Conservation (phyloP, 1,140 invertebrate species). For the Dinoponera quadriceps region DNA sequence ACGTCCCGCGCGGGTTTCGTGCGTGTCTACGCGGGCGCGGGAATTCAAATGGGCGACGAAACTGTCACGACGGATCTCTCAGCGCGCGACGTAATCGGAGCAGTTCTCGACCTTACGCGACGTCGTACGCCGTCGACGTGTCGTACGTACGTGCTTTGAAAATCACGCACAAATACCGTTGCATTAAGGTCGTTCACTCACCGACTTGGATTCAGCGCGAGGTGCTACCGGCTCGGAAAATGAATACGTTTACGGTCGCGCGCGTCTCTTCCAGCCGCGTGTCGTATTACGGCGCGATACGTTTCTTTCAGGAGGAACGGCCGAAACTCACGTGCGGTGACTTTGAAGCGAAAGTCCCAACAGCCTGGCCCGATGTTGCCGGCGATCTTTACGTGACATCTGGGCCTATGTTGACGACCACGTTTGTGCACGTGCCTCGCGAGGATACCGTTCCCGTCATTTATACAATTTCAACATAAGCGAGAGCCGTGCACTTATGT, state of each 20-base stretch:
- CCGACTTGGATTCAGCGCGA: neutral
- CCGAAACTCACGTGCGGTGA: neutral
- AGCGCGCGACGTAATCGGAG: constrained; percentile 16
- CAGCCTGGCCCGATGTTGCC: neutral
- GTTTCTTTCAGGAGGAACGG: neutral
- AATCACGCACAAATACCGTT: constrained; percentile 57
- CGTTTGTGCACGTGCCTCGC: constrained; percentile 5
- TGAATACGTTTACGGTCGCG: constrained; percentile 4
- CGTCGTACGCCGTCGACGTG: neutral
- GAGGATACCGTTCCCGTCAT: neutral
- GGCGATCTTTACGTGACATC: constrained; percentile 22
- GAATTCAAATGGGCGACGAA: neutral
- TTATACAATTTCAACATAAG: constrained; percentile 1
- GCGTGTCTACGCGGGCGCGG: neutral
- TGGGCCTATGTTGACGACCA: neutral
- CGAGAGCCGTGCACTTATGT: neutral
- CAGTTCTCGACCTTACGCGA: constrained; percentile 33
- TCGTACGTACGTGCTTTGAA: constrained; percentile 41
- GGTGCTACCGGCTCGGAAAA: constrained; percentile 36
- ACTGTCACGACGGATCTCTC: neutral
- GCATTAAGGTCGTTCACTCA: constrained; percentile 53
- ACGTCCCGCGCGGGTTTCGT: neutral
- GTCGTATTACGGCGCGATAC: neutral
- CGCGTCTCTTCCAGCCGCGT: neutral
- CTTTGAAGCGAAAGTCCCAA: constrained; percentile 4